Evolutionary conservation across 2,797 vertebrate species (phyloP), one percentile per base, ranked within the genome.

Genomic region (Notolabrus celidotus): DNA sequence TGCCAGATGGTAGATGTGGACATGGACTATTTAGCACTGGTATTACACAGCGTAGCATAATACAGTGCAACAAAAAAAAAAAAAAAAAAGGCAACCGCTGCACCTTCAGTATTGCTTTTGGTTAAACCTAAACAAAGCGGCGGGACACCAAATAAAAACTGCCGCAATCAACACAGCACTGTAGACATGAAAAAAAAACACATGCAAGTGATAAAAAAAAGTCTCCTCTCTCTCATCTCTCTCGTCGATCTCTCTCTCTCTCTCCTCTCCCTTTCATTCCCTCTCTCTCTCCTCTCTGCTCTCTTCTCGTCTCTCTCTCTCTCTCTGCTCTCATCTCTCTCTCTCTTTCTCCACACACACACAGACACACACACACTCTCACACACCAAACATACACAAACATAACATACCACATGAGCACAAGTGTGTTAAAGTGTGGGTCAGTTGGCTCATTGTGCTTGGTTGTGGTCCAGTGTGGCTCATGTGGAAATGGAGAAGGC

Each of bases 401-500:
- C n/a, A n/a, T n/a, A n/a, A n/a, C n/a, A n/a, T n/a, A n/a, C n/a
- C n/a, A 63, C 27, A 64, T 43, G 46, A 36, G 60, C 25, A 45
- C 33, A 63, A 66, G 59, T 34, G 76, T 57, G 58, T 67, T 79
- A 57, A 86, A 67, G 84, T 86, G 70, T 76, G 34, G 80, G 86
- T 86, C 87, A 80, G 76, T 82, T 77, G 65, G 81, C 72, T 86
- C 72, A 89, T 88, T 88, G 67, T 89, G 69, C 43, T 59, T 58
- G 46, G 70, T 53, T 22, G 17, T 55, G 64, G 50, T 42, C 70
- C 69, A 64, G 75, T 59, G 67, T 66, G 46, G 53, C 71, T 83
- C 31, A 16, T 72, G 78, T 74, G 77, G 75, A 90, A 83, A 84
- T 38, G 55, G 54, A 77, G 53, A 47, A 80, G 81, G 70, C 22